phyloP scores from a whole-genome alignment of 2,113 vertebrate genomes.

The Sinocyclocheilus rhinocerous region DNA sequence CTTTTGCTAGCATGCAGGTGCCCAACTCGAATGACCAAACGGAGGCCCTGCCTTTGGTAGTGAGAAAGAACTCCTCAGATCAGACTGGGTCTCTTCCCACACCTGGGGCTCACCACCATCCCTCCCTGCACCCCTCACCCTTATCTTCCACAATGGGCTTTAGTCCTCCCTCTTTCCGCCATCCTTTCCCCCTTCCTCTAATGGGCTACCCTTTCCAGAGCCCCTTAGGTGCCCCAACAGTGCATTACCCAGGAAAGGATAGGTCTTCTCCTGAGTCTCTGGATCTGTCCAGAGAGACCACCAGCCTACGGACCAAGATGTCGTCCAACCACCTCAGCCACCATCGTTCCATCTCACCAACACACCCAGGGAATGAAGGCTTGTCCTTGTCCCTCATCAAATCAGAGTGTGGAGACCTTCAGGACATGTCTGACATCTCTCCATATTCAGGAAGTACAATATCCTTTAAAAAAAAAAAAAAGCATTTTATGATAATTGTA shows the following conservation, averaged over 20 bases:
- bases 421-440: slow-evolving; percentile 97
- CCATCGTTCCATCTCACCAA: slow-evolving; percentile 91
- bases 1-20: slow-evolving; percentile 84
- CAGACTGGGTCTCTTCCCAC: slow-evolving; percentile 79
- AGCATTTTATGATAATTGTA: neutral
- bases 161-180: slow-evolving; percentile 93
- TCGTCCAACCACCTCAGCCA: slow-evolving; percentile 89
- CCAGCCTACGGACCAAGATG: slow-evolving; percentile 98
- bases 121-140: slow-evolving; percentile 89
- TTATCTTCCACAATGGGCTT: slow-evolving; percentile 89
- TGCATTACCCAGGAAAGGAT: slow-evolving; percentile 86
- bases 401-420: slow-evolving; percentile 96
- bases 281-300: slow-evolving; percentile 92
- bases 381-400: slow-evolving; percentile 98
- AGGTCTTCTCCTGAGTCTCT: slow-evolving; percentile 91
- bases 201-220: slow-evolving; percentile 98
- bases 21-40: slow-evolving; percentile 91
- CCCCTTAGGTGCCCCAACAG: slow-evolving; percentile 84
- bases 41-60: slow-evolving; percentile 93
- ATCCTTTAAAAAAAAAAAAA: slow-evolving; percentile 83
- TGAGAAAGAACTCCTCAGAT: slow-evolving; percentile 90
- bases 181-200: slow-evolving; percentile 93
- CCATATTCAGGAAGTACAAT: slow-evolving; percentile 98
- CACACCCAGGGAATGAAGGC: slow-evolving; percentile 89
- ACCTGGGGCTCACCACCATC: slow-evolving; percentile 84